Evolutionary conservation across 2,797 vertebrate species (phyloP).

Genomic region (Chrosomus eos): DNA sequence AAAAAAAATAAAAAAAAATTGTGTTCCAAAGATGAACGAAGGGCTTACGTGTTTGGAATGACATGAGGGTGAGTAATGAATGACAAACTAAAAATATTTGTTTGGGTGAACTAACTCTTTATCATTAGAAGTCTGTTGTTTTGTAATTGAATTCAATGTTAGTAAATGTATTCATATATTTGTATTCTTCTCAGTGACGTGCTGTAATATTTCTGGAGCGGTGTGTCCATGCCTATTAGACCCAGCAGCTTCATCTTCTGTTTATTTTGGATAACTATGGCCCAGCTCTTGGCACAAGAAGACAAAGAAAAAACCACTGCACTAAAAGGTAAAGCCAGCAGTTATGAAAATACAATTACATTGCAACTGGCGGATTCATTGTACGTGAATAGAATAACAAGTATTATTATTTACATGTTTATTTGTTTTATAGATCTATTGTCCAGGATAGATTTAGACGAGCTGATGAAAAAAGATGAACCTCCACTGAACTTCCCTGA

Average conservation of each 20-base stretch:
- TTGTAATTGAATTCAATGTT: neutral
- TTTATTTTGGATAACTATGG: conserved; percentile 84
- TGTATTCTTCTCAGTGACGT: conserved; percentile 61
- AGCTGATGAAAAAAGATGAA: conserved; percentile 99
- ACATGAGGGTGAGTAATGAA: too few species aligned
- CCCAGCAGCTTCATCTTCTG: conserved; percentile 75
- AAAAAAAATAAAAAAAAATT: too few species aligned
- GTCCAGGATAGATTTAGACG: conserved; percentile 96
- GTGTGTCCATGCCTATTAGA: conserved; percentile 82
- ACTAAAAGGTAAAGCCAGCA: conserved; percentile 85
- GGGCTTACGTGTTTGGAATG: too few species aligned
- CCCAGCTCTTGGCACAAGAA: conserved; percentile 87
- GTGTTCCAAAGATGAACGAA: too few species aligned
- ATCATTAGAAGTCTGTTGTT: neutral
- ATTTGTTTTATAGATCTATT: conserved; percentile 83
- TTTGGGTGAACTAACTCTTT: too few species aligned
- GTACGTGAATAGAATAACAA: neutral
- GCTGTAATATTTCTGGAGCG: conserved; percentile 67
- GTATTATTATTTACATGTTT: neutral
- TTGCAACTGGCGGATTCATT: neutral
- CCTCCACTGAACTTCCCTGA: conserved; percentile 94
- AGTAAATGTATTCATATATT: neutral
- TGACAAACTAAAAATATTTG: too few species aligned
- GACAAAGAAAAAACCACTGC: conserved; percentile 95
- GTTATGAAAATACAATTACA: too few species aligned